phyloP scores from a whole-genome alignment of 2,113 vertebrate species.

The Rhea americana region DNA sequence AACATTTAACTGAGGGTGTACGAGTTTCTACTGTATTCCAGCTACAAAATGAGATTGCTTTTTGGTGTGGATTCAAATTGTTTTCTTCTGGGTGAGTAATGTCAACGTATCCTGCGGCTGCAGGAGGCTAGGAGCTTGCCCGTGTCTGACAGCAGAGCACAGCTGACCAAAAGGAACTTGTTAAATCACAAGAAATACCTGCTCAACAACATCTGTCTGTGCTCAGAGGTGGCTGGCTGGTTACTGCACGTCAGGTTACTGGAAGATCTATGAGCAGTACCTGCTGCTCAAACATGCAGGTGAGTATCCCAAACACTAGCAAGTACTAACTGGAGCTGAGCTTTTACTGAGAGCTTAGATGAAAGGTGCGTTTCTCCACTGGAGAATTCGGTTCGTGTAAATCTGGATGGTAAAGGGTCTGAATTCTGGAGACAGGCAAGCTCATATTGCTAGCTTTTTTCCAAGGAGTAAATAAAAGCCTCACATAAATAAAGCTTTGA shows the following conservation, averaged over 20 bases:
- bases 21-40: too few relatives aligned
- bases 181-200: too few relatives aligned
- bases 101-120: too few relatives aligned
- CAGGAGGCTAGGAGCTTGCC: too few relatives aligned
- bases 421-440: slow-evolving; percentile 32
- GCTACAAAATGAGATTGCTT: too few relatives aligned
- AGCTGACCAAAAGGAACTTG: too few relatives aligned
- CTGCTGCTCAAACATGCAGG: too few relatives aligned
- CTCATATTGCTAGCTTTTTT: background rate
- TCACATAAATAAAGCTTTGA: slow-evolving; percentile 44
- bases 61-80: too few relatives aligned
- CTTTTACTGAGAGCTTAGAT: background rate
- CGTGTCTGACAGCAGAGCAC: too few relatives aligned
- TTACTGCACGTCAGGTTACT: background rate
- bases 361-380: slow-evolving; percentile 41
- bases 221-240: too few relatives aligned
- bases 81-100: too few relatives aligned
- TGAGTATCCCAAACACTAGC: background rate
- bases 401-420: slow-evolving; percentile 2
- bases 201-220: background rate
- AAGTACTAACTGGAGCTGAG: background rate
- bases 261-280: background rate
- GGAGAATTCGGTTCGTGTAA: slow-evolving; percentile 23
- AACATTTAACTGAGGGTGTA: too few relatives aligned
- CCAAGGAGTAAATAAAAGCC: slow-evolving; percentile 38